Evolutionary conservation across 2,888 invertebrate genomes (phyloP).

Genomic region (Calephelis perditalis): DNA sequence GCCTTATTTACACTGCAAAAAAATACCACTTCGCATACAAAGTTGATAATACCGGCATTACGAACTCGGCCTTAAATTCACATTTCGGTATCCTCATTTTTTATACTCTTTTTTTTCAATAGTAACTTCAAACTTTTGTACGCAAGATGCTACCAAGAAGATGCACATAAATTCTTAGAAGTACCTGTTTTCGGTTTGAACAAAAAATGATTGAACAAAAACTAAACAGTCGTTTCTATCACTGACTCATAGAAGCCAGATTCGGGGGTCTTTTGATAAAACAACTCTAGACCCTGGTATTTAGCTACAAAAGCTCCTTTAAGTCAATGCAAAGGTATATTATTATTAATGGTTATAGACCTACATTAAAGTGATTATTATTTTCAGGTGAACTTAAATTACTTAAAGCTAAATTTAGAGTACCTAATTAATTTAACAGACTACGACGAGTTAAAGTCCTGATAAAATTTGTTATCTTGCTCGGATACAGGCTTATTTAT

Average conservation of each 20-base stretch:
- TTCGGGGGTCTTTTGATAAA: too few relatives aligned
- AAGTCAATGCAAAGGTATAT: background rate
- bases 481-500: too few relatives aligned
- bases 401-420: too few relatives aligned
- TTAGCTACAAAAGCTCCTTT: constrained; percentile 3
- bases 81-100: background rate
- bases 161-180: constrained; percentile 9
- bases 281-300: background rate
- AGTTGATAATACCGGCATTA: too few relatives aligned
- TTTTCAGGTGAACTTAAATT: too few relatives aligned
- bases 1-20: too few relatives aligned
- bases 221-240: background rate
- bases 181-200: constrained; percentile 5
- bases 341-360: background rate
- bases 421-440: too few relatives aligned
- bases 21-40: too few relatives aligned
- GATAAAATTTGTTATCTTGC: too few relatives aligned
- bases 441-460: too few relatives aligned
- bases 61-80: too few relatives aligned
- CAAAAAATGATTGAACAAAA: background rate
- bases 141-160: background rate
- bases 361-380: too few relatives aligned
- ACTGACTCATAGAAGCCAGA: background rate
- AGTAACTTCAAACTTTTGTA: background rate
- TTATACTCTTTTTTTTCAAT: background rate